A percentile compares a stretch with the other conserved stretches of the same genome.
phyloP scores from a whole-genome alignment of 2,888 invertebrate genomes.

The Bombyx huttoni region DNA sequence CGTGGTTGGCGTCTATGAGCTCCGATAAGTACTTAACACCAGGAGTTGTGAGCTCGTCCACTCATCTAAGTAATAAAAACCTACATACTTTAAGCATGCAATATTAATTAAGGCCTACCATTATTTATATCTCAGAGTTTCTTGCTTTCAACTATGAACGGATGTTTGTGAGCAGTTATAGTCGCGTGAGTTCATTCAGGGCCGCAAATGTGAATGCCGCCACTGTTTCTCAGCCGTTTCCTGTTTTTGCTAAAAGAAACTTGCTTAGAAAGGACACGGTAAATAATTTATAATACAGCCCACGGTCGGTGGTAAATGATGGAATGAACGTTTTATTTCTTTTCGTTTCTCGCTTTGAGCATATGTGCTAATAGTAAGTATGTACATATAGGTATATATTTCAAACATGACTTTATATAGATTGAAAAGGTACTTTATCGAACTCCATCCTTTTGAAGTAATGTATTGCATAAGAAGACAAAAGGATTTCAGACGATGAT shows the following conservation, averaged over 20 bases:
- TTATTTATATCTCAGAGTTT: constrained; percentile 22
- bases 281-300: constrained; percentile 1
- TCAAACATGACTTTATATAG: too few relatives aligned
- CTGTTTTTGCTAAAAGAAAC: constrained; percentile 4
- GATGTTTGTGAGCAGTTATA: constrained; percentile 19
- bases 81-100: too few relatives aligned
- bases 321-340: neutral
- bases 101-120: constrained; percentile 3
- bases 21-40: too few relatives aligned
- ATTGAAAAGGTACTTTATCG: too few relatives aligned
- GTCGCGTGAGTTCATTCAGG: constrained; percentile 17
- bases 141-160: constrained; percentile 14
- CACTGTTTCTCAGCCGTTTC: constrained; percentile 4
- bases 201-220: constrained; percentile 2
- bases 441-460: too few relatives aligned
- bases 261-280: constrained; percentile 3
- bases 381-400: too few relatives aligned
- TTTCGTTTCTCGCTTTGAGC: neutral
- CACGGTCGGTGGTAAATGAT: constrained; percentile 5
- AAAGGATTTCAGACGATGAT: too few relatives aligned
- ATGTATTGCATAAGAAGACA: too few relatives aligned
- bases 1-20: too few relatives aligned
- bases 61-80: too few relatives aligned
- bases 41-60: too few relatives aligned
- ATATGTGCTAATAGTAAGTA: too few relatives aligned